Evolutionary conservation across 37 sponge, comb jelly and placozoan species (phyloP).

Genomic region (Cladorhizidae sp.): DNA sequence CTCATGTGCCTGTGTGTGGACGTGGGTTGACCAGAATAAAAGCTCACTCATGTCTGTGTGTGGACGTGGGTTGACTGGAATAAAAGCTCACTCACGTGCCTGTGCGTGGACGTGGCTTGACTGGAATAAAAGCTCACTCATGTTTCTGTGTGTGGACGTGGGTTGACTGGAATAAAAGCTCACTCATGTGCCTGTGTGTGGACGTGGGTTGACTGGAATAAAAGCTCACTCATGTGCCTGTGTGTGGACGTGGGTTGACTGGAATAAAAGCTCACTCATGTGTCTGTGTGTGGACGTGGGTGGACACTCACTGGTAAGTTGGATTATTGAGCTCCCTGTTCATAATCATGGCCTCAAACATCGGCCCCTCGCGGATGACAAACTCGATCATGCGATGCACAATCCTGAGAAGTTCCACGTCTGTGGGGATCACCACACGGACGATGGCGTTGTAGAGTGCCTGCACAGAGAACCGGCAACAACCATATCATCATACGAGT

Average conservation of each 20-base stretch:
- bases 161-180: too few relatives aligned
- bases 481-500: too few relatives aligned
- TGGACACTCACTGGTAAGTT: conserved; percentile 67
- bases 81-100: too few relatives aligned
- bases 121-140: too few relatives aligned
- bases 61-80: too few relatives aligned
- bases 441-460: conserved; percentile 72
- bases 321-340: conserved; percentile 91
- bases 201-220: too few relatives aligned
- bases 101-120: too few relatives aligned
- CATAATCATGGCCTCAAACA: conserved; percentile 99
- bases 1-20: neutral
- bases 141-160: neutral
- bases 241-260: too few relatives aligned
- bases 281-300: neutral
- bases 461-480: conserved; percentile 53
- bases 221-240: too few relatives aligned
- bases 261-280: too few relatives aligned
- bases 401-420: conserved; percentile 61
- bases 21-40: neutral
- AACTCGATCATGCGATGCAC: conserved; percentile 98
- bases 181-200: too few relatives aligned
- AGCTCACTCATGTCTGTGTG: too few relatives aligned
- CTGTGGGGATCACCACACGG: conserved; percentile 86
- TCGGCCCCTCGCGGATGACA: conserved; percentile 96